Evolutionary conservation across 2,113 vertebrate genomes (phyloP).

Genomic region (Mobula birostris): DNA sequence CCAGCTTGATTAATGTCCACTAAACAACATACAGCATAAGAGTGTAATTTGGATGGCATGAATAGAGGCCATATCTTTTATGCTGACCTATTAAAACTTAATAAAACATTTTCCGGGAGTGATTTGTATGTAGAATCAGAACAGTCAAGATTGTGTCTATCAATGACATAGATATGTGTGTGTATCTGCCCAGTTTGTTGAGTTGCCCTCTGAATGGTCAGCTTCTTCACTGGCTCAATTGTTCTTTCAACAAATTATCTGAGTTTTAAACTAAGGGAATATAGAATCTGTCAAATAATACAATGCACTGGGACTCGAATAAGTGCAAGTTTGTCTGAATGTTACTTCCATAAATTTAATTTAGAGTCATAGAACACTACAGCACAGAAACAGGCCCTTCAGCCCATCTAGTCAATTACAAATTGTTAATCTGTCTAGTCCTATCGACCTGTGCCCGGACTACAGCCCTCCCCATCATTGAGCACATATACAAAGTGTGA

Average conservation of each 20-base stretch:
- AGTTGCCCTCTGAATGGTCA: slow-evolving; percentile 36
- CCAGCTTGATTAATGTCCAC: neutral
- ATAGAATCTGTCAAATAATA: no score
- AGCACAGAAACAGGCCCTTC: no score
- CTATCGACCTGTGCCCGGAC: no score
- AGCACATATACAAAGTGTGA: no score
- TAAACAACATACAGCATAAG: neutral
- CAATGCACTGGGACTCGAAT: no score
- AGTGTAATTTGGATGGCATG: neutral
- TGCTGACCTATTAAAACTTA: neutral
- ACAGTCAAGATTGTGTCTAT: neutral
- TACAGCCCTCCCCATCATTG: no score
- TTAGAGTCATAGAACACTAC: no score
- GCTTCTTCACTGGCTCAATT: neutral
- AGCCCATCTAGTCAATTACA: no score
- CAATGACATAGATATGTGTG: neutral
- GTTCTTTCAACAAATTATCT: neutral
- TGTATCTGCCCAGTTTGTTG: slow-evolving; percentile 39
- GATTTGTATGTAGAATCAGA: neutral
- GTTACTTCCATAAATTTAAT: no score
- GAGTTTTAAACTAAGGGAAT: neutral
- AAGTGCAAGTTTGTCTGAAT: no score
- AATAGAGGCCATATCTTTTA: neutral
- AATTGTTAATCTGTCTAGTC: no score
- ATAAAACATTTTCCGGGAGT: neutral